Percentiles rank a stretch among this genome's conserved stretches.
phyloP scores from a whole-genome alignment of 2,888 invertebrate genomes.

The Trachelus tabidus region DNA sequence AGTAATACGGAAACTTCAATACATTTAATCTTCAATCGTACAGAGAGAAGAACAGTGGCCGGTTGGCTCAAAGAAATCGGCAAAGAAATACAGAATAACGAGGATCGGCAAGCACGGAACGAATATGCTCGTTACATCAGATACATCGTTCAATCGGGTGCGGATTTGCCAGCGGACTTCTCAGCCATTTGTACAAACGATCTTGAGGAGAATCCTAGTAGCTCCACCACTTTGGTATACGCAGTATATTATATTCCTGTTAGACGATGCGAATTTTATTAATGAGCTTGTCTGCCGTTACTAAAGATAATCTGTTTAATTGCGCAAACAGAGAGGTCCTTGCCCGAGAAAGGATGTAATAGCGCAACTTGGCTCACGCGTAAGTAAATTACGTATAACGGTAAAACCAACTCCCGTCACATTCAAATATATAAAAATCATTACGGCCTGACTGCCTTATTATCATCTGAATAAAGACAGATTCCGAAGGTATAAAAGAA shows the following conservation, averaged over 20 bases:
- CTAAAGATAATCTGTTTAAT: background rate
- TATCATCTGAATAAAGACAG: slow-evolving; percentile 23
- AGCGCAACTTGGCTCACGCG: slow-evolving; percentile 27
- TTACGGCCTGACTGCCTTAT: background rate
- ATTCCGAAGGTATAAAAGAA: slow-evolving; percentile 25
- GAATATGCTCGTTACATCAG: slow-evolving; percentile 25
- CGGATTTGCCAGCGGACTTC: slow-evolving; percentile 21
- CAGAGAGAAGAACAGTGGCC: slow-evolving; percentile 26
- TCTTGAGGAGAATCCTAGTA: slow-evolving; percentile 10
- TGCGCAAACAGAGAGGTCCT: slow-evolving; percentile 19
- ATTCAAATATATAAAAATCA: background rate
- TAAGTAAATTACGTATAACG: slow-evolving; percentile 13
- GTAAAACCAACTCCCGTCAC: background rate
- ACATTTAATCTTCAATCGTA: background rate
- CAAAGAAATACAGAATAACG: slow-evolving; percentile 19
- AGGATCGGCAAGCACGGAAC: slow-evolving; percentile 19
- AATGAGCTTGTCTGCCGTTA: background rate
- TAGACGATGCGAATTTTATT: background rate
- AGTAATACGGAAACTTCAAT: background rate
- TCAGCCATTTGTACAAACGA: slow-evolving; percentile 20
- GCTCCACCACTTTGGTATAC: slow-evolving; percentile 25
- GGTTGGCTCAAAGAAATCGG: slow-evolving; percentile 27
- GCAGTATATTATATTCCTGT: background rate
- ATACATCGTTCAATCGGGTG: slow-evolving; percentile 22
- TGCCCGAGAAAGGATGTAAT: slow-evolving; percentile 33